These are phyloP conservation scores for Vanessa atalanta DNA, from an alignment of 1,140 invertebrate species.

Conservation along the genomic window DNA sequence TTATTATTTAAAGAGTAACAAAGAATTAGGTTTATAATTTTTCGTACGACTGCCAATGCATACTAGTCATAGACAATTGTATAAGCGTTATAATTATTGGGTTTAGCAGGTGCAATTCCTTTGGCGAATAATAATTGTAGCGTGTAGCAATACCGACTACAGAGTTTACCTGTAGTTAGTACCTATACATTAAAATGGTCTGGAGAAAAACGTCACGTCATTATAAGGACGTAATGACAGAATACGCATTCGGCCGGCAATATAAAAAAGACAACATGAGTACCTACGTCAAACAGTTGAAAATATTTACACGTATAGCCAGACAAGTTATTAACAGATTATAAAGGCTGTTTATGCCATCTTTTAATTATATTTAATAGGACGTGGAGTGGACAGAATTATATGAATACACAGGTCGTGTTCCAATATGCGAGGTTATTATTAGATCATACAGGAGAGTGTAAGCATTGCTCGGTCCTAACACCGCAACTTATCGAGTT, in stretches of 20 bases:
- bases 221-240: conserved; percentile 55
- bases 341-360: conserved; percentile 10
- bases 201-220: conserved; percentile 53
- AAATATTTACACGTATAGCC: conserved; percentile 45
- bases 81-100: conserved; percentile 56
- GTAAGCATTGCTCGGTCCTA: conserved; percentile 10
- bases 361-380: conserved; percentile 30
- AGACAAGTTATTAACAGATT: conserved; percentile 19
- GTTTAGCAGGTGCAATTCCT: conserved; percentile 69
- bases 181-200: conserved; percentile 54
- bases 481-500: conserved; percentile 2
- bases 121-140: conserved; percentile 44
- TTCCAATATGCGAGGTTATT: conserved; percentile 19
- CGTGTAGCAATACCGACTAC: conserved; percentile 8
- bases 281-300: conserved; percentile 42
- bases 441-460: not conserved
- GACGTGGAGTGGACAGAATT: not conserved
- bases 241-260: conserved; percentile 25
- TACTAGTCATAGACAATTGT: conserved; percentile 59
- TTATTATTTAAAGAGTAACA: not conserved
- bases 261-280: conserved; percentile 46
- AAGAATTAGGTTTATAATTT: conserved; percentile 1
- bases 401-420: conserved; percentile 21
- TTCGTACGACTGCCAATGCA: conserved; percentile 24
- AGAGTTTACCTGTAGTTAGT: conserved; percentile 47